Conservation (phyloP, 2,888 invertebrate genomes). For the Allolobophora icterica region DNA sequence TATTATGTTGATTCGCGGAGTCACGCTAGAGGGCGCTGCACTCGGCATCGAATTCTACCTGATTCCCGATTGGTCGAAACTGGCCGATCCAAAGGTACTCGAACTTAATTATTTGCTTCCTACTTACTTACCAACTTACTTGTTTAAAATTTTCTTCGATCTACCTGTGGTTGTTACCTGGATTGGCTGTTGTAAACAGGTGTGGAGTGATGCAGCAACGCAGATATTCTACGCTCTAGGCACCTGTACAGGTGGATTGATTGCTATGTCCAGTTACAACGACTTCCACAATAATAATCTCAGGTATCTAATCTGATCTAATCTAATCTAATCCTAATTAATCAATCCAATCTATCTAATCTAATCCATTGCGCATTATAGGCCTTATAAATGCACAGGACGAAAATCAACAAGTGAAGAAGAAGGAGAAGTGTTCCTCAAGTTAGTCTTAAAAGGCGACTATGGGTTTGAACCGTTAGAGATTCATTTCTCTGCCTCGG, state of each 20-base stretch:
- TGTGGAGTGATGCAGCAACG: slow-evolving; percentile 51
- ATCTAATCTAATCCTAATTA: too few species aligned
- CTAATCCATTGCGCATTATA: too few species aligned
- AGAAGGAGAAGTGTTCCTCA: too few species aligned
- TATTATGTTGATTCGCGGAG: slow-evolving; percentile 48
- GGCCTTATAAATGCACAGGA: too few species aligned
- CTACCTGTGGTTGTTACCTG: background rate
- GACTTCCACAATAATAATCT: slow-evolving; percentile 50
- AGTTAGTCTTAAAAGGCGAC: too few species aligned
- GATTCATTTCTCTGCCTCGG: too few species aligned
- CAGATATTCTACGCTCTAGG: slow-evolving; percentile 51
- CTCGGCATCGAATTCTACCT: slow-evolving; percentile 79
- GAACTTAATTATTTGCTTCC: too few species aligned
- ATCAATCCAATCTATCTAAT: too few species aligned
- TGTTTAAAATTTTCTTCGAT: background rate
- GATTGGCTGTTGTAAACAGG: slow-evolving; percentile 46
- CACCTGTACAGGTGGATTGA: slow-evolving; percentile 54
- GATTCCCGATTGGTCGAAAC: slow-evolving; percentile 75
- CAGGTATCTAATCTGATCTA: slow-evolving; percentile 35
- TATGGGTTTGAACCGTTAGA: too few species aligned
- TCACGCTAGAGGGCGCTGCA: slow-evolving; percentile 65
- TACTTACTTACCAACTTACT: too few species aligned
- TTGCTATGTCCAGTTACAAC: slow-evolving; percentile 54
- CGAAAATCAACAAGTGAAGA: too few species aligned
- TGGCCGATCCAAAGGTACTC: slow-evolving; percentile 63